Evolutionary conservation across 2,113 vertebrate genomes (phyloP), one percentile per base, ranked within the genome.

Genomic region (Otolemur garnettii): DNA sequence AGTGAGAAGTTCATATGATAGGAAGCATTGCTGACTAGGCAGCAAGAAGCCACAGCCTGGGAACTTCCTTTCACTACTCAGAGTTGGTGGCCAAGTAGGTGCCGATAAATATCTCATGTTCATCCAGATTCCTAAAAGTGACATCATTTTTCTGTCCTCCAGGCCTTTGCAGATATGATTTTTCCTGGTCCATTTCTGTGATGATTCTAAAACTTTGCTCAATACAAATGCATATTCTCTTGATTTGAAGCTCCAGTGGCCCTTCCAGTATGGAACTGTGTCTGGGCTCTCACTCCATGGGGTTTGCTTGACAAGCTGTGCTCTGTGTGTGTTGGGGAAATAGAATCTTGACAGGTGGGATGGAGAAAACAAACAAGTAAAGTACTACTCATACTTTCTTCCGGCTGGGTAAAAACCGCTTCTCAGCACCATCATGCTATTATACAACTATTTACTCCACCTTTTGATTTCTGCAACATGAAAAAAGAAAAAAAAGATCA

Each of bases 61-160:
- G n/a, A 53, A 64, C 66, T n/a, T 33, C 68, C 66, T n/a, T 33
- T 74, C 64, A 90, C 14, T 33, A 53, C 53, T 11, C 26, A 14
- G 10, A 38, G 22, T 2, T 22, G 82, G 21, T 18, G 4, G 38
- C 45, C 4, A 19, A 66, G 17, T 26, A 30, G 62, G 28, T 62
- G 11, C 35, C 38, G 4, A 24, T 19, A 59, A 35, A 59, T n/a
- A 80, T 24, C 45, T 75, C 59, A 18, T 7, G 18, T 64, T 62
- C 50, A 83, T 83, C 21, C 38, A 71, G 64, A 74, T 91, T 94
- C 72, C 15, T 91, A 80, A 69, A 79, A 55, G 35, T 33, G 74
- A 30, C 45, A 38, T 11, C 10, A n/a, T 53, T 64, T 95, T 90
- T 93, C 53, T 50, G 89, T 85, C 50, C 17, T 86, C 30, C 78